Base-by-base conservation (phyloP, 2,888 invertebrate genomes). In the Aromia moschata region DNA sequence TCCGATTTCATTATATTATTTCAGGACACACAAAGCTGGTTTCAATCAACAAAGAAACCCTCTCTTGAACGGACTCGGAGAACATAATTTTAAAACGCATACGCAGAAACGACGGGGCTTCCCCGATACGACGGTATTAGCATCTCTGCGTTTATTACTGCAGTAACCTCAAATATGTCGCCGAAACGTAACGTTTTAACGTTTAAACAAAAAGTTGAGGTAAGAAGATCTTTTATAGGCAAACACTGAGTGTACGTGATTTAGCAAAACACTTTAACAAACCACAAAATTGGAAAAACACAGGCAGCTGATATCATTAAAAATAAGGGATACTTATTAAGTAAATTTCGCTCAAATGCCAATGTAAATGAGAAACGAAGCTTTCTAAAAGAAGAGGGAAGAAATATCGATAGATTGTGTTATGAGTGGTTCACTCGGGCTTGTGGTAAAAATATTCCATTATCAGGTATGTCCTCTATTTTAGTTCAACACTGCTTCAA, bases 271-370 rank as follows among this genome's bases (percentile, higher is more conserved):
- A 10, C 7, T 40, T 40, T 40, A 10, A n/a, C n/a, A n/a, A n/a
- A n/a, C n/a, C n/a, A n/a, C n/a, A n/a, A 40, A 40, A 40, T 40
- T n/a, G 40, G 40, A 40, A 40, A 40, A 40, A 40, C 40, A 16
- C 40, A 40, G 16, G 40, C 40, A 9, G 40, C 40, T 9, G 40
- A 40, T 16, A 40, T 40, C 14, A 40, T 40, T 15, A 40, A 40
- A 9, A 40, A 40, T 14, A 40, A 40, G 2, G 40, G 16, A 16
- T 10, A 40, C 15, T 25, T 7, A 25, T 25, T 25, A 25, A 25
- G 25, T 25, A 25, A 25, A 25, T 25, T 25, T 25, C 25, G 25
- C 25, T 25, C 25, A 25, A 25, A 25, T 25, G 7, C 7, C 25
- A 25, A 25, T 25, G 25, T 25, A 25, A 25, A 25, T 25, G 25